These are phyloP conservation scores for Peromyscus maniculatus DNA, from an alignment of 2,113 vertebrate species.

Conservation along the genomic window DNA sequence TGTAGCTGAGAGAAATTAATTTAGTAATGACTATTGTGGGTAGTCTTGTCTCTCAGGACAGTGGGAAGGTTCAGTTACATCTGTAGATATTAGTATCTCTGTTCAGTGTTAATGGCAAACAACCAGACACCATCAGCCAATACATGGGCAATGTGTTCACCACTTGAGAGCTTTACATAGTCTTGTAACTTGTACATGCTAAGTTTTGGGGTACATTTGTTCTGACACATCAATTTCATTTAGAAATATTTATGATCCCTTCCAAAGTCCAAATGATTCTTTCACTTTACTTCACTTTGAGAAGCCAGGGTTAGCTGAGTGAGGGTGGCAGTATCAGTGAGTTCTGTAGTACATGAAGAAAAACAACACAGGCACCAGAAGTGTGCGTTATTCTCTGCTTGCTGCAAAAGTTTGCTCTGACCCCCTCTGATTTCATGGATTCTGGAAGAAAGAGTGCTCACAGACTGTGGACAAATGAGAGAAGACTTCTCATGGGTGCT, in stretches of 20 bases:
- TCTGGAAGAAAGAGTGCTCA: background rate
- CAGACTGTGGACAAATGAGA: background rate
- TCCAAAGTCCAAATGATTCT: constrained; percentile 20
- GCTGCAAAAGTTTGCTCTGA: background rate
- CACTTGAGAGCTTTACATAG: background rate
- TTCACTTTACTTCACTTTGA: background rate
- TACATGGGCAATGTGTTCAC: background rate
- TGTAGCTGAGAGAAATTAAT: constrained; percentile 35
- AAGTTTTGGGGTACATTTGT: background rate
- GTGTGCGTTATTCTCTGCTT: background rate
- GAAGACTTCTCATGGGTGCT: background rate
- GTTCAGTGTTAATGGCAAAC: background rate
- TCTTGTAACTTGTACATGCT: background rate
- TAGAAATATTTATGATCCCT: constrained; percentile 15
- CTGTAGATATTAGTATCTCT: background rate
- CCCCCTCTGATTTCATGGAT: background rate
- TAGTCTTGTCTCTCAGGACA: background rate
- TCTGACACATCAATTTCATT: background rate
- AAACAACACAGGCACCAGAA: background rate
- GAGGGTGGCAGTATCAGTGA: background rate
- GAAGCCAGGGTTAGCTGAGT: background rate
- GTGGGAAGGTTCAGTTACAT: background rate
- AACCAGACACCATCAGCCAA: background rate
- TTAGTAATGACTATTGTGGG: background rate
- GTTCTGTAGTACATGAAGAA: background rate